These are phyloP conservation scores for Rambutsinella grinnellia DNA, from an alignment of 2,888 invertebrate genomes.

Conservation along the genomic window DNA sequence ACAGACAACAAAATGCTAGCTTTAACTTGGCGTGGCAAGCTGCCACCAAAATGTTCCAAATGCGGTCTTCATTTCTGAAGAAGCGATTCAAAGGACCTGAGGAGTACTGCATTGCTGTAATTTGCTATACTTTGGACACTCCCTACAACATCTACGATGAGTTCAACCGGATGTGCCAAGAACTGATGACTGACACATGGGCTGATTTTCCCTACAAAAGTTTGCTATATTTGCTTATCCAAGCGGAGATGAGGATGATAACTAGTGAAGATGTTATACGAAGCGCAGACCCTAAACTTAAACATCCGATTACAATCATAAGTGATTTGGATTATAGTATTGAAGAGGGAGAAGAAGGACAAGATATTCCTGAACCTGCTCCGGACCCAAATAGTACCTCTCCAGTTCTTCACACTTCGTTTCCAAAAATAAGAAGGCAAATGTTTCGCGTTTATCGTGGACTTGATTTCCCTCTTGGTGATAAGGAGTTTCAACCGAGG, in stretches of 20 bases:
- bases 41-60: slow-evolving; percentile 31
- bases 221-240: slow-evolving; percentile 43
- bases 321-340: slow-evolving; percentile 29
- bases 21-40: slow-evolving; percentile 37
- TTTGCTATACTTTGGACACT: slow-evolving; percentile 43
- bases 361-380: not conserved
- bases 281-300: not conserved
- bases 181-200: slow-evolving; percentile 20
- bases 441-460: slow-evolving; percentile 28
- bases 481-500: slow-evolving; percentile 26
- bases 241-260: slow-evolving; percentile 44
- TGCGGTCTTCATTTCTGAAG: slow-evolving; percentile 4
- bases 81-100: slow-evolving; percentile 28
- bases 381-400: not conserved
- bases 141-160: slow-evolving; percentile 43
- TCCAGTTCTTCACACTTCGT: not conserved
- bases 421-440: not conserved
- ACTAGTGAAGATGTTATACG: not conserved
- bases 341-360: slow-evolving; percentile 24
- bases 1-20: not conserved
- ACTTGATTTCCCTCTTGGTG: slow-evolving; percentile 14
- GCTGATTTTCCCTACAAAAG: slow-evolving; percentile 45
- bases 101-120: slow-evolving; percentile 49
- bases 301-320: slow-evolving; percentile 18
- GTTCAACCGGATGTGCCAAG: slow-evolving; percentile 31